Conservation (phyloP, 2,888 invertebrate species). For the Platycheirus rosarum region DNA sequence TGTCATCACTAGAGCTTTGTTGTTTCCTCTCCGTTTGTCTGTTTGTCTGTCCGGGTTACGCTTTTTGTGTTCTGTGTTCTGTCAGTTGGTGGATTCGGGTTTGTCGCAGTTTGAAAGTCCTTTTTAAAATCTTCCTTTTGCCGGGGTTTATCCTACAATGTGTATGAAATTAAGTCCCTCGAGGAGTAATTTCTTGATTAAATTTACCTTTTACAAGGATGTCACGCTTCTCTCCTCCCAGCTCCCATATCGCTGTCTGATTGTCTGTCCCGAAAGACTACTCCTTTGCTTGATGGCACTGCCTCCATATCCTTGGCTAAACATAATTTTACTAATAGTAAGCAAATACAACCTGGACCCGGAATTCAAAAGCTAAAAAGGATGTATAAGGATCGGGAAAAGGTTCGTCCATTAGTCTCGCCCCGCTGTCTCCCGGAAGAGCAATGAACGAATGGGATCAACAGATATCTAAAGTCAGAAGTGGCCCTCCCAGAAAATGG, state of each 20-base stretch:
- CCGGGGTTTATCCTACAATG: slow-evolving; percentile 39
- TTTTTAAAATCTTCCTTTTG: slow-evolving; percentile 29
- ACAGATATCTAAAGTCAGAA: slow-evolving; percentile 51
- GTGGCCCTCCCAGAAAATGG: slow-evolving; percentile 50
- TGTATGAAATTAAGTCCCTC: slow-evolving; percentile 68
- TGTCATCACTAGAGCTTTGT: slow-evolving; percentile 60
- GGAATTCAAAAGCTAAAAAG: background rate
- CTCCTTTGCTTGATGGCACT: slow-evolving; percentile 5
- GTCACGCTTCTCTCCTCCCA: slow-evolving; percentile 41
- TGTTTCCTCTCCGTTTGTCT: slow-evolving; percentile 27
- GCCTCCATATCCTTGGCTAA: slow-evolving; percentile 19
- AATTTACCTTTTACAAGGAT: slow-evolving; percentile 69
- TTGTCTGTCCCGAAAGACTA: slow-evolving; percentile 29
- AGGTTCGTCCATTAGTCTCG: slow-evolving; percentile 17
- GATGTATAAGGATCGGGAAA: slow-evolving; percentile 4
- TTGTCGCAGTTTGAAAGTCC: slow-evolving; percentile 50
- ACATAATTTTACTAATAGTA: slow-evolving; percentile 65
- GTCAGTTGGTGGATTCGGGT: no score
- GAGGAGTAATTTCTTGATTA: slow-evolving; percentile 72
- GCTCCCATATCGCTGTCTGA: slow-evolving; percentile 20
- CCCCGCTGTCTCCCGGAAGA: slow-evolving; percentile 18
- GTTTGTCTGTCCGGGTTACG: background rate
- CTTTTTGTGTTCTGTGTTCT: background rate
- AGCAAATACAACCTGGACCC: slow-evolving; percentile 56
- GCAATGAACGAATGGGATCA: slow-evolving; percentile 42